Base-by-base conservation (phyloP, 2,113 vertebrate genomes). In the Micromys minutus region DNA sequence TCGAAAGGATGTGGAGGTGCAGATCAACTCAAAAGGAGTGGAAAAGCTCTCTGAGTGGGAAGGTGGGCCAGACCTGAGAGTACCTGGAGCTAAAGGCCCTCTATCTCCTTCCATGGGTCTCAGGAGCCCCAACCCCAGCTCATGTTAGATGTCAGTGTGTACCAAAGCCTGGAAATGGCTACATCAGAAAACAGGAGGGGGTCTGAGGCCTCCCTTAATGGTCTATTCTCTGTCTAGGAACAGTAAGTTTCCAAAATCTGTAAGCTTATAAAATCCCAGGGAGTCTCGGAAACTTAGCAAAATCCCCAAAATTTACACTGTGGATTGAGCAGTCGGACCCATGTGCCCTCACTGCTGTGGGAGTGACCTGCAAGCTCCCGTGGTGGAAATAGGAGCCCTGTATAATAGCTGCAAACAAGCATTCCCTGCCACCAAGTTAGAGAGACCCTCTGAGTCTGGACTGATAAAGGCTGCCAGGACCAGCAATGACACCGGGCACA, bases 91-190 rank as follows among this genome's bases (percentile, higher is more conserved):
- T 11, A 57, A 2, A 13, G 34, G 12, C 1, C 34, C 52, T 13
- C 36, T 42, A 61, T 17, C 34, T 42, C 75, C 21, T 8, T n/a
- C 86, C 26, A 22, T 1, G 5, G 34, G 15, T 39, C n/a, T 63
- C 26, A 71, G 57, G 17, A 50, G 24, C 36, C 39, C 24, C 47
- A 26, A 24, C 21, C 45, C 57, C 59, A 77, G 6, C 24, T 72
- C 50, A 36, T 7, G 29, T 10, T 10, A 22, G 13, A 57, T 31
- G 22, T 4, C 22, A 9, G 19, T 19, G 0, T 11, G 6, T 5
- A 31, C 8, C 7, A 17, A 42, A 72, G 19, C 15, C 55, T n/a
- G 12, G 11, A 83, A 24, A 10, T 61, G 24, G 13, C 52, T 29
- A 15, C 26, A 74, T 11, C 7, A 16, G 15, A 39, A 17, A 12